Percentiles rank a stretch among this genome's conserved stretches.
Evolutionary conservation across 2,113 vertebrate genomes (phyloP).

Genomic region (Salvator merianae): DNA sequence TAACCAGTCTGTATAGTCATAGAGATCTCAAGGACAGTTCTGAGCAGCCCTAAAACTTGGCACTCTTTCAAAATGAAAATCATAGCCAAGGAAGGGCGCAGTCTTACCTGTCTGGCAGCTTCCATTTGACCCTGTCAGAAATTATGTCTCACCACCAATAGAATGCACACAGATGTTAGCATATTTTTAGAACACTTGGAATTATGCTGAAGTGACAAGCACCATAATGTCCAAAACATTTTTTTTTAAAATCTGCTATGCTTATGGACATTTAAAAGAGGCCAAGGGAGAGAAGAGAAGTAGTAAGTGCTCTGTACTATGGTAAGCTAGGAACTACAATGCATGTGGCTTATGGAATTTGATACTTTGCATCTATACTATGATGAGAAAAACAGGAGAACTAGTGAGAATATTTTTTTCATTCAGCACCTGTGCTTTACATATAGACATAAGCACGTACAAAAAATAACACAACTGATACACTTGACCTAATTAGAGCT

Average conservation of each 20-base stretch:
- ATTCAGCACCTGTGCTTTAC: neutral
- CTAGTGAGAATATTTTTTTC: neutral
- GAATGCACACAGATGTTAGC: neutral
- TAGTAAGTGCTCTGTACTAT: neutral
- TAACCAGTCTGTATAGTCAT: neutral
- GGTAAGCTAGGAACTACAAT: too few species aligned
- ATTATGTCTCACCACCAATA: neutral
- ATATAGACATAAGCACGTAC: neutral
- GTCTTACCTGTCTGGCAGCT: neutral
- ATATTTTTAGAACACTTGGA: neutral
- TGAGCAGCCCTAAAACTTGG: neutral
- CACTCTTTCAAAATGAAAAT: neutral
- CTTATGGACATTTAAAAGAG: neutral
- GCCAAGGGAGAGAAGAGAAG: neutral
- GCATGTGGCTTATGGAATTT: too few species aligned
- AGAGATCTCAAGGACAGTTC: neutral
- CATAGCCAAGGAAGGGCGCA: neutral
- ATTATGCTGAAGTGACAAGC: neutral
- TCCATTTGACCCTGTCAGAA: neutral
- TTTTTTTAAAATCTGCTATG: neutral
- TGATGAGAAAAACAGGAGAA: neutral
- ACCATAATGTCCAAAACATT: neutral
- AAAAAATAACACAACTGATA: neutral
- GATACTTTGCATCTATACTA: neutral
- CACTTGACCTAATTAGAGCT: neutral